Evolutionary conservation across 1,140 invertebrate genomes (phyloP).

Genomic region (Drosophila funebris): DNA sequence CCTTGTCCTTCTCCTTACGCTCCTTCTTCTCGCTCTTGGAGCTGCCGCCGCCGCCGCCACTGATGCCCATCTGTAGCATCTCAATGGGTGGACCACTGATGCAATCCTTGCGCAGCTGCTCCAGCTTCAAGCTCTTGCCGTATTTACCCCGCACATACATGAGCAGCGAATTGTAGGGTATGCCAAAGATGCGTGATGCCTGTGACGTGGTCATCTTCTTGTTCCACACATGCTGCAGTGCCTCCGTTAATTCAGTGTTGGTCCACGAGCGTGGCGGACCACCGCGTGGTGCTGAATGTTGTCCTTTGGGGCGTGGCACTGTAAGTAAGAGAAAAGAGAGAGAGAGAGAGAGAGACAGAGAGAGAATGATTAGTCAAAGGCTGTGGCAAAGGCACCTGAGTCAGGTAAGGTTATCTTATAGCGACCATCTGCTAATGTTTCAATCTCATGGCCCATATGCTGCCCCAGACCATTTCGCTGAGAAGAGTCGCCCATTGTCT

Average conservation of each 20-base stretch:
- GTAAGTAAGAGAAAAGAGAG: constrained; percentile 71
- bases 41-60: constrained; percentile 46
- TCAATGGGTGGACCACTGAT: constrained; percentile 89
- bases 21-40: constrained; percentile 69
- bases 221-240: constrained; percentile 95
- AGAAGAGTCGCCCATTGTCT: constrained; percentile 73
- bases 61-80: constrained; percentile 87
- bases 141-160: constrained; percentile 97
- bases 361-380: constrained; percentile 20
- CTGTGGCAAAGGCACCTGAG: constrained; percentile 12
- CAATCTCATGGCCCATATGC: constrained; percentile 75
- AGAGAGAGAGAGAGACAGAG: constrained; percentile 5
- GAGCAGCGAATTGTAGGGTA: constrained; percentile 94
- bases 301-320: constrained; percentile 91
- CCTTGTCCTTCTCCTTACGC: constrained; percentile 79
- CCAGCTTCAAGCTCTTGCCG: constrained; percentile 94
- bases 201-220: constrained; percentile 97
- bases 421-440: constrained; percentile 78
- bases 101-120: constrained; percentile 93
- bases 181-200: constrained; percentile 94
- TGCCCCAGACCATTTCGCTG: constrained; percentile 55
- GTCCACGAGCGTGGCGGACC: constrained; percentile 95
- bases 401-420: constrained; percentile 57
- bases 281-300: constrained; percentile 93
- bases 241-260: constrained; percentile 94